phyloP scores from a whole-genome alignment of 2,888 invertebrate species.

The Hemithea aestivaria region DNA sequence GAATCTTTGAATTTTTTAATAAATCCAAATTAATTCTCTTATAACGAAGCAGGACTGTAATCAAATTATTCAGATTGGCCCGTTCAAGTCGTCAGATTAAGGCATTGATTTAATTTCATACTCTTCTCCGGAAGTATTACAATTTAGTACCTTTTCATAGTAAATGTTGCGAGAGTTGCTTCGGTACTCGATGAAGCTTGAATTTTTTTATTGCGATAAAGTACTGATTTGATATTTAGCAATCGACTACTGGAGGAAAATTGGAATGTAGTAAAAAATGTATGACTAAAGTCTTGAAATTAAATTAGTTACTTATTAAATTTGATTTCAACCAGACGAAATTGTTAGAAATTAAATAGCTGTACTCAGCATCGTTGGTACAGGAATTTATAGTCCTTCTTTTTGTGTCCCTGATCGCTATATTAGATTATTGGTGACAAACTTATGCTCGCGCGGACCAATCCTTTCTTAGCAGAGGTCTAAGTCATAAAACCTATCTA shows the following conservation, averaged over 20 bases:
- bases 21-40: constrained; percentile 49
- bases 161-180: not conserved
- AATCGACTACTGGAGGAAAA: not conserved
- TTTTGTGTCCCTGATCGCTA: too few species aligned
- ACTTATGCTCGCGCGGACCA: too few species aligned
- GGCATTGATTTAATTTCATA: constrained; percentile 54
- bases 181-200: not conserved
- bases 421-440: too few species aligned
- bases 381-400: too few species aligned
- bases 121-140: constrained; percentile 11
- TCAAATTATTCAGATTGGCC: constrained; percentile 63
- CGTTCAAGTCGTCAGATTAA: constrained; percentile 56
- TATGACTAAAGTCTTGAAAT: too few species aligned
- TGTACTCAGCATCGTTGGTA: too few species aligned
- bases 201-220: constrained; percentile 1
- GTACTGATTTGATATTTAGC: not conserved
- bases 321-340: too few species aligned
- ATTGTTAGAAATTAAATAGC: too few species aligned
- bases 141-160: constrained; percentile 3
- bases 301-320: too few species aligned
- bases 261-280: too few species aligned
- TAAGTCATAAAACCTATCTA: too few species aligned
- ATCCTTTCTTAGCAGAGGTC: too few species aligned
- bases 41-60: constrained; percentile 51
- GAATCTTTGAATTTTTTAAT: constrained; percentile 54